Percentiles rank a stretch among this genome's conserved stretches.
Evolutionary conservation across 2,888 invertebrate species (phyloP).

Genomic region (Sphaerophoria rueppellii): DNA sequence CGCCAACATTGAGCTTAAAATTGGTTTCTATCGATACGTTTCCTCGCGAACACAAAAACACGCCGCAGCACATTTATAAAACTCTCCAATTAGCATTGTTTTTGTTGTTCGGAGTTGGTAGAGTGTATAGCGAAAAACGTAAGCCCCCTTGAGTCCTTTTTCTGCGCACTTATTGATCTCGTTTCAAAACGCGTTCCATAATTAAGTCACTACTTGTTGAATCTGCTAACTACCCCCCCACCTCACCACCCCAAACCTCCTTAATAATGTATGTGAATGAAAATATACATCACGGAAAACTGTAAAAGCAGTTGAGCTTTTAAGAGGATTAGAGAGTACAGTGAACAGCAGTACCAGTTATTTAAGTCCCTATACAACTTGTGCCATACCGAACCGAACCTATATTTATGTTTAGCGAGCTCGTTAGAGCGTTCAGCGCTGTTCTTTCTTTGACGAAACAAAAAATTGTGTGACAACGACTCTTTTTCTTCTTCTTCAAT

Average conservation of each 20-base stretch:
- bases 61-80: neutral
- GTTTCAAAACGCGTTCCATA: slow-evolving; percentile 25
- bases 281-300: neutral
- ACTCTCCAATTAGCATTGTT: neutral
- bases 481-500: neutral
- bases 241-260: neutral
- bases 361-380: neutral
- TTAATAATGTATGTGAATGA: neutral
- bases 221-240: slow-evolving; percentile 4
- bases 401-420: slow-evolving; percentile 37
- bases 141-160: slow-evolving; percentile 33
- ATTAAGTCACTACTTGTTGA: slow-evolving; percentile 64
- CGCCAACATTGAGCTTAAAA: neutral
- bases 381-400: neutral
- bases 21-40: neutral
- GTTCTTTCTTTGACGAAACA: neutral
- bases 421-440: slow-evolving; percentile 36
- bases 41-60: neutral
- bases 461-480: neutral
- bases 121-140: neutral
- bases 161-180: slow-evolving; percentile 45
- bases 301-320: slow-evolving; percentile 9
- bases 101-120: neutral
- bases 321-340: slow-evolving; percentile 49
- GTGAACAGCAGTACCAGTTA: neutral